Conservation (phyloP, 2,888 invertebrate genomes). For the Cosmorhoe ocellata region DNA sequence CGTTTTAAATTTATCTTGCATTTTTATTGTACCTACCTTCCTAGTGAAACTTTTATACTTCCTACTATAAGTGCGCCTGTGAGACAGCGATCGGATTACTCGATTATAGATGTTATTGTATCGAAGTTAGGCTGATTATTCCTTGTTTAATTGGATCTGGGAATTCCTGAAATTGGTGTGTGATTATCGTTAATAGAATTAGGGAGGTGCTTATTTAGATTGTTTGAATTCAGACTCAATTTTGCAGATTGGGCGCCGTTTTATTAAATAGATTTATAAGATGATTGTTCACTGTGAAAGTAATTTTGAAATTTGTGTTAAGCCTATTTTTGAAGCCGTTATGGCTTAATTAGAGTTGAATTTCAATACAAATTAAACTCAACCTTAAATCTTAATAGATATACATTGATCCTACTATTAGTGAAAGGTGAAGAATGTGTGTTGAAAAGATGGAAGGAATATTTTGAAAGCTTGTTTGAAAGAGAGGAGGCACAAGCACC, state of each 20-base stretch:
- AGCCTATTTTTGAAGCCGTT: neutral
- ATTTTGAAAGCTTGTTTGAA: no score
- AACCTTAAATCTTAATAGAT: no score
- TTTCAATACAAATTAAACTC: no score
- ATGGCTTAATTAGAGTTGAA: neutral
- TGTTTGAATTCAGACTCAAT: slow-evolving; percentile 9
- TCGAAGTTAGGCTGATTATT: slow-evolving; percentile 24
- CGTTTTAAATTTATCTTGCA: no score
- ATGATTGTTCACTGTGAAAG: neutral
- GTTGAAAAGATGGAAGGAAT: no score
- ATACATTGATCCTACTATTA: no score
- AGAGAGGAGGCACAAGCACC: no score
- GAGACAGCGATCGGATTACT: slow-evolving; percentile 20
- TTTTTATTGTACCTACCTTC: no score
- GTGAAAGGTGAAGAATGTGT: no score
- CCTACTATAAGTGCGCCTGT: neutral
- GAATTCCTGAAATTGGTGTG: slow-evolving; percentile 23
- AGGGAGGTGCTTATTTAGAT: slow-evolving; percentile 6
- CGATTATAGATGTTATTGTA: slow-evolving; percentile 30
- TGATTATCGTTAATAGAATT: slow-evolving; percentile 30
- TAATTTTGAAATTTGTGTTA: neutral
- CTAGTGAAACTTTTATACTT: neutral
- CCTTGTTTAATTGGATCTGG: slow-evolving; percentile 20
- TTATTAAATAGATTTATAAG: neutral
- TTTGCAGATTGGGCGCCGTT: slow-evolving; percentile 1